Percentiles rank a stretch among this genome's conserved stretches.
phyloP scores from a whole-genome alignment of 2,113 vertebrate species.

The Vombatus ursinus region DNA sequence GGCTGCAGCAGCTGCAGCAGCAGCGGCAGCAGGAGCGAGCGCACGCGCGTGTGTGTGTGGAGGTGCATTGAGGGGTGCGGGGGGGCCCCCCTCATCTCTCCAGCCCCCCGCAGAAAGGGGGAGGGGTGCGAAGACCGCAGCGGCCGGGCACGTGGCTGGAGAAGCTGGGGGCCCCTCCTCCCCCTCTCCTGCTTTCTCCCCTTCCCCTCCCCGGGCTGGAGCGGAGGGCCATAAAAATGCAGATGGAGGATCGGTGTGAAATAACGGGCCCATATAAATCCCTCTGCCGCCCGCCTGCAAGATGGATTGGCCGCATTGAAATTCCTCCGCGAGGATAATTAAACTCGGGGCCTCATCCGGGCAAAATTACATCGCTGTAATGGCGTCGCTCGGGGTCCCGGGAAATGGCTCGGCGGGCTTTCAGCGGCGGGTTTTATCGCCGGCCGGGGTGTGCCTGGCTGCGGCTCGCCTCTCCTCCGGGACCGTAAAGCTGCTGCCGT shows the following conservation, averaged over 20 bases:
- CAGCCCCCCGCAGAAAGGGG: neutral
- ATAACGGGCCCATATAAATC: constrained; percentile 84
- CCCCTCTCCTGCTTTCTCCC: constrained; percentile 40
- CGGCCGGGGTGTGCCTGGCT: constrained; percentile 80
- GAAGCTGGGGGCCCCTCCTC: too few species aligned
- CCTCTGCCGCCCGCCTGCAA: constrained; percentile 82
- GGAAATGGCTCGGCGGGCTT: constrained; percentile 79
- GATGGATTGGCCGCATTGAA: constrained; percentile 83
- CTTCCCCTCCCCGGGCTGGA: constrained; percentile 56
- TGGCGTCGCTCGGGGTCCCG: constrained; percentile 80
- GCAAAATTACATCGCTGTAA: constrained; percentile 81
- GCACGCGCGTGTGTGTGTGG: neutral
- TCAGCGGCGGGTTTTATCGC: constrained; percentile 79
- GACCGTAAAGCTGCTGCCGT: constrained; percentile 81
- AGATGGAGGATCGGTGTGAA: constrained; percentile 83
- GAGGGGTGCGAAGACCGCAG: neutral
- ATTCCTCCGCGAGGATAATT: constrained; percentile 83
- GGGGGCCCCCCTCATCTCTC: too few species aligned
- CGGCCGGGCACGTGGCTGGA: neutral
- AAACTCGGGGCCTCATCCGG: constrained; percentile 80
- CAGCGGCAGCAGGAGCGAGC: too few species aligned
- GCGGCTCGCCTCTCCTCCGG: constrained; percentile 79
- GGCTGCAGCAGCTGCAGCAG: too few species aligned
- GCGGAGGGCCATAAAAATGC: constrained; percentile 83
- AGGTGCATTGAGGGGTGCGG: neutral